Base-by-base conservation (phyloP, 1,140 invertebrate species). In the Drosophila punjabiensis region DNA sequence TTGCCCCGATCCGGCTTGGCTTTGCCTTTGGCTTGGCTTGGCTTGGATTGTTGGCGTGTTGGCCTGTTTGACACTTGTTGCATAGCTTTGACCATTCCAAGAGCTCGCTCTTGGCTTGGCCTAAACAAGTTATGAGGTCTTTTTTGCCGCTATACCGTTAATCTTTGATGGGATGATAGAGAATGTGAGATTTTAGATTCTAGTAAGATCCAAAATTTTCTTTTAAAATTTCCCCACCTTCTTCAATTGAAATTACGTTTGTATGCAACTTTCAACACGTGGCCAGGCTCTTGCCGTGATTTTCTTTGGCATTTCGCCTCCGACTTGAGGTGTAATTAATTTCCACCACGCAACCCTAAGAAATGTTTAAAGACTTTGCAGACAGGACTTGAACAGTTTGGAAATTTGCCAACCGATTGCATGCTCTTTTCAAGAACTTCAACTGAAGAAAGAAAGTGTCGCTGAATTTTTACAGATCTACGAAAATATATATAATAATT, bases 71-170 rank as follows among this genome's bases (percentile, higher is more conserved):
- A 50, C 82, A 85, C 82, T 86, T 85, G 82, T 65, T 81, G 82
- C 84, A 88, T 89, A 89, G 74, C 74, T 88, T 56, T 88, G 84
- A 76, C 84, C 85, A 88, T 84, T 78, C 74, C 50, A 80, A 89
- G 85, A 66, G 58, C 56, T 78, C 30, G 56, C 50, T 67, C 55
- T 82, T 78, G 73, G 71, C 79, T 48, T 66, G 64, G 66, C 67
- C 50, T 66, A 82, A 87, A 81, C 84, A 33, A 78, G 81, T 89
- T 87, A 53, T 64, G 74, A 60, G 67, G 58, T 61, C 73, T 69
- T 74, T 75, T 58, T 63, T 53, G 39, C 63, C 52, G 33, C 50
- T 53, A 41, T 71, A 62, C 84, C 78, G 84, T 88, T 84, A 87
- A 52, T 56, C 59, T 45, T 45, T 45, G 35, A 8, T 16, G 1